Base-by-base conservation (phyloP, 30 jellyfish, hydroid and myxozoan genomes). In the Catostylus mosaicus region DNA sequence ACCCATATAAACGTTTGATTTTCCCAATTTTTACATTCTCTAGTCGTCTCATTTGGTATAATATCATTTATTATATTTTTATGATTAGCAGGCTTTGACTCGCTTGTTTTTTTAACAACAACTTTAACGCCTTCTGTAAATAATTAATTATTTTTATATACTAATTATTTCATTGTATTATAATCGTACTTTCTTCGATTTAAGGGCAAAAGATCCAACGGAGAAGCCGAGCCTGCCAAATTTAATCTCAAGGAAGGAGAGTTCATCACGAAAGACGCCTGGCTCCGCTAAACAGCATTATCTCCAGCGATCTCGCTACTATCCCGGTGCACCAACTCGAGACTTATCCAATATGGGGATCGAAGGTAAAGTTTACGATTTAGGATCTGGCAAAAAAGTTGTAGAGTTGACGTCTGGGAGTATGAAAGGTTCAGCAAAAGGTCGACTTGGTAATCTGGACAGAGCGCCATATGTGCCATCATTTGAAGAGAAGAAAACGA, bases 231-330 rank as follows among this genome's bases (percentile, higher is more conserved):
- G 26, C 14, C 65, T 81, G 30, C 95, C 95, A 61, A 64, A 64
- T 75, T 63, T 83, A 12, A 35, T 38, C 11, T 4, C 57, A 47
- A 73, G 67, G 72, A 75, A 85, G 48, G 88, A 75, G 12, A 75
- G 60, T 23, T 4, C 78, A 9, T 16, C 68, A 10, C 36, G 72
- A 54, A 85, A 75, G 63, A 66, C 87, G 20, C 86, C 91, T 11
- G 97, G 97, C 43, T 87, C 97, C 18, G 99, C 99, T 3, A 88
- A 87, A 82, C 96, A 93, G 78, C 97, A 87, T 72, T 93, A 93
- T 64, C 29, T 93, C 72, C 97, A 93, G 54, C 78, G 94, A 30
- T 77, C 99, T 20, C 83, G 99, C 36, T 93, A 93, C 80, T 88
- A 93, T 34, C 99, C 99, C 4, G 99, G 99, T 30, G 97, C 96